Base-by-base conservation (phyloP, 2,888 invertebrate species). In the Stenichneumon culpator region DNA sequence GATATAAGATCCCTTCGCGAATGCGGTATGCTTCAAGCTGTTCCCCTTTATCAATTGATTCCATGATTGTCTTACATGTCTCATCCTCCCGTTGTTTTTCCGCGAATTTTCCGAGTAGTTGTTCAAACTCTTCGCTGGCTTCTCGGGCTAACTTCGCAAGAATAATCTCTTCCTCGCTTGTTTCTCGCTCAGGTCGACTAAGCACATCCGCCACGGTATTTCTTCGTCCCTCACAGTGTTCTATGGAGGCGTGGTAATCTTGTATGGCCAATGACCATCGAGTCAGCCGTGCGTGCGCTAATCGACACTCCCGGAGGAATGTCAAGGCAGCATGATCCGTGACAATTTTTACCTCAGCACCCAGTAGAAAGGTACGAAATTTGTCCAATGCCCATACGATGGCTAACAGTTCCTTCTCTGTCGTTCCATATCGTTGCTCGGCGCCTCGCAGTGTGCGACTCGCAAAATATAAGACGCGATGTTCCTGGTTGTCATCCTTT, bases 231-330 rank as follows among this genome's bases (percentile, higher is more conserved):
- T n/a, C n/a, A n/a, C n/a, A n/a, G n/a, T n/a, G n/a, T n/a, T n/a
- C n/a, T n/a, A n/a, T n/a, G n/a, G n/a, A n/a, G n/a, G n/a, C n/a
- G n/a, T n/a, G n/a, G n/a, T n/a, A n/a, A n/a, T n/a, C n/a, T n/a
- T n/a, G n/a, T n/a, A n/a, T n/a, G n/a, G n/a, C n/a, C n/a, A n/a
- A n/a, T n/a, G n/a, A n/a, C n/a, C n/a, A n/a, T n/a, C n/a, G n/a
- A n/a, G n/a, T n/a, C n/a, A n/a, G n/a, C n/a, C n/a, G n/a, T n/a
- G n/a, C n/a, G n/a, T n/a, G n/a, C n/a, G n/a, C n/a, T n/a, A n/a
- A n/a, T n/a, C n/a, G n/a, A n/a, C n/a, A n/a, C n/a, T 39, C 39
- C 7, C 7, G 39, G 88, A 88, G 73, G 91, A 91, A 60, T n/a
- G n/a, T n/a, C n/a, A n/a, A n/a, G n/a, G n/a, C n/a, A n/a, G n/a